Base-by-base conservation (phyloP, 2,797 vertebrate genomes). In the Hypotaenidia okinawae region DNA sequence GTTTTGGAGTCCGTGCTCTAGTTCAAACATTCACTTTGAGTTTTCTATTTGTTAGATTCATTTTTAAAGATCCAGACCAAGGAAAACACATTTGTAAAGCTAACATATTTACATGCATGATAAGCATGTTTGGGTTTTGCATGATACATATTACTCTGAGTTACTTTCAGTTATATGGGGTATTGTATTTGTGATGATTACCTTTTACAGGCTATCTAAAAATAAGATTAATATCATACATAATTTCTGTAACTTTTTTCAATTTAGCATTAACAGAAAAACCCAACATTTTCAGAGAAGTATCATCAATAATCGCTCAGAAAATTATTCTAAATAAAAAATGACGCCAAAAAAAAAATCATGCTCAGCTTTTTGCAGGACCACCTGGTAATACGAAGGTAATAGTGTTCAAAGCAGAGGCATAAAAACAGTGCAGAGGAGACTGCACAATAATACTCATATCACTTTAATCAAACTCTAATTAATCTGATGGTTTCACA, bases 401-500 rank as follows among this genome's bases (percentile, higher is more conserved):
- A 95, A 87, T 13, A 63, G 52, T 7, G 21, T 33, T 87, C 87
- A 43, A 5, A 80, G 83, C 69, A 84, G 0, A 87, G 55, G 62
- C 79, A 89, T 33, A 32, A 58, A 89, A 95, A 64, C 30, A 81
- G 52, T 10, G 54, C 57, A 77, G 59, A 81, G 49, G 39, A 90
- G 82, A 83, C 6, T 57, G 80, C 84, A 88, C 87, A 93, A 66
- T 21, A 43, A 64, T 33, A 85, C 47, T 84, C 51, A 25, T 32
- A 49, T 74, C 62, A 76, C 91, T 96, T 97, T 62, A 96, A 96
- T 90, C 94, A 95, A 82, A 84, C 37, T 72, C 83, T 87, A 95
- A 96, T 90, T 92, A 93, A 89, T 78, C 84, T 90, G 82, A 93
- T 45, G 63, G 57, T 16, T 95, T 96, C 94, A 89, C 49, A 92